These are phyloP conservation scores for Calvadosia cruxmelitensis DNA, from an alignment of 30 jellyfish, hydroid and myxozoan genomes.

Conservation along the genomic window DNA sequence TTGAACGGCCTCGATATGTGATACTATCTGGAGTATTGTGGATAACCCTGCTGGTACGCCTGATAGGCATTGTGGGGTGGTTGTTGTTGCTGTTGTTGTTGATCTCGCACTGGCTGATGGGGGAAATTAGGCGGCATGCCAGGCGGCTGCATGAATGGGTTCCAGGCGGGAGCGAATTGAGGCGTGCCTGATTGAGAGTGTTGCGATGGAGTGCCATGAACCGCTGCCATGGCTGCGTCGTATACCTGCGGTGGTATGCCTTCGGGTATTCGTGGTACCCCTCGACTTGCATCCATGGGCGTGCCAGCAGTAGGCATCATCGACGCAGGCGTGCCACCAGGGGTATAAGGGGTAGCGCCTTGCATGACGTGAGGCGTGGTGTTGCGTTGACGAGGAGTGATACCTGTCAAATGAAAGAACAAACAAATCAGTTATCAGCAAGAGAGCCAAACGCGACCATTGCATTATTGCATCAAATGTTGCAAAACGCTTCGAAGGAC, in stretches of 20 bases:
- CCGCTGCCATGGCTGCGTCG: slow-evolving; percentile 26
- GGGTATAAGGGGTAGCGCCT: slow-evolving; percentile 87
- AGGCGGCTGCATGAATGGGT: slow-evolving; percentile 11
- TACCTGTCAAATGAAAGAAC: slow-evolving; percentile 18
- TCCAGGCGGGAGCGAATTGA: slow-evolving; percentile 24
- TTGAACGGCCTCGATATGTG: neutral
- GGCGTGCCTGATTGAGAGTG: slow-evolving; percentile 18
- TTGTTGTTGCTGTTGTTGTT: slow-evolving; percentile 20
- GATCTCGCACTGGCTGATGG: neutral
- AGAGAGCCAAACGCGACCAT: neutral
- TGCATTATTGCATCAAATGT: neutral
- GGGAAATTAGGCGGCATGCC: slow-evolving; percentile 3
- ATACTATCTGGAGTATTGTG: neutral
- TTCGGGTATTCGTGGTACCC: neutral
- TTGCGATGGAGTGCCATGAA: slow-evolving; percentile 11
- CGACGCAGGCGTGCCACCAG: slow-evolving; percentile 87
- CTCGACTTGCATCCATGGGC: too few relatives aligned
- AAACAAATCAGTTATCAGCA: neutral
- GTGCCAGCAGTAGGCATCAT: slow-evolving; percentile 47
- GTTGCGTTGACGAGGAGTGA: slow-evolving; percentile 36
- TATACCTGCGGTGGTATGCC: slow-evolving; percentile 33
- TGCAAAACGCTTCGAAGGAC: neutral
- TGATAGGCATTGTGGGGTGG: slow-evolving; percentile 16
- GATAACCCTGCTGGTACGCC: neutral
- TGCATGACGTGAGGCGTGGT: slow-evolving; percentile 52